Base-by-base conservation (phyloP, 2,888 invertebrate genomes). In the Tipula unca region DNA sequence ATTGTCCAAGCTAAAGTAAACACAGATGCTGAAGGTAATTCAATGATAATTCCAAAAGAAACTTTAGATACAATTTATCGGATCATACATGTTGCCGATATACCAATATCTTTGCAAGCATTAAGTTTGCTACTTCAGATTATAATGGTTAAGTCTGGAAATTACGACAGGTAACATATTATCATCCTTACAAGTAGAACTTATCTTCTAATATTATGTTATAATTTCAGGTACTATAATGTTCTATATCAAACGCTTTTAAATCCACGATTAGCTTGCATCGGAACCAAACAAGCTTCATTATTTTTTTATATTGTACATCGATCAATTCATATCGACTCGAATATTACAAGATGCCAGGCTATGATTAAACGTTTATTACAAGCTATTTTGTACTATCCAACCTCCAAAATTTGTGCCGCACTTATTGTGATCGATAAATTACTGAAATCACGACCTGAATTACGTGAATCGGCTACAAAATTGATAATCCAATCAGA, bases 231-330 rank as follows among this genome's bases (percentile, higher is more conserved):
- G 8, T 97, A 95, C 91, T 99, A 98, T 91, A 94, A 94, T 86
- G 95, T 97, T 0, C 93, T 99, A 42, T 99, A 99, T 89, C 93
- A 94, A 29, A 98, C 98, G 89, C 90, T 99, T 86, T 90, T 95
- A 0, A 96, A 96, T 89, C 92, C 96, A 0, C 94, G 95, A 86
- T 90, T 97, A 86, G 92, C 92, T 4, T 89, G 89, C n/a, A 88
- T 90, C 86, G 90, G 91, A 14, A 90, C 92, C 10, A 93, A 93
- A 90, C 93, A 93, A 13, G 94, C 95, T 0, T 95, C 97, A 0
- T 93, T 97, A 87, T 94, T 98, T 87, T 92, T 99, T 87, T 97
- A 97, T 88, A 93, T 99, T 86, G 90, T 98, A 25, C 98, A 95
- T 91, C 96, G 96, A 89, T 95, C 97, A 82, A 91, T 99, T 88